A percentile compares a stretch with the other conserved stretches of the same genome.
phyloP scores from a whole-genome alignment of 2,888 invertebrate genomes.

The Sphaeridia pumilis region DNA sequence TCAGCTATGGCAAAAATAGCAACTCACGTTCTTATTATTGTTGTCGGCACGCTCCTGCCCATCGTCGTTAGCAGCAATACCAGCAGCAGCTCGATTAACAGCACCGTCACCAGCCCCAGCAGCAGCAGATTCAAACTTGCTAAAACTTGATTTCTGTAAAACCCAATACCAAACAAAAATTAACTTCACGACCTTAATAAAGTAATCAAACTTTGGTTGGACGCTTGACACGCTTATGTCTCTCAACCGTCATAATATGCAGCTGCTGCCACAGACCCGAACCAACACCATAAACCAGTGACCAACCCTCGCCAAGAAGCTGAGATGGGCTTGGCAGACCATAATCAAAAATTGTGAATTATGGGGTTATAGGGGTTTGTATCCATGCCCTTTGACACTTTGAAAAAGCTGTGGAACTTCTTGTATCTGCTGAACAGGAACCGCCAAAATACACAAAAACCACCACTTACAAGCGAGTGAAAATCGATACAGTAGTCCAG shows the following conservation, averaged over 20 bases:
- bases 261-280: too few relatives aligned
- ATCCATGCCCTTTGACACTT: too few relatives aligned
- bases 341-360: too few relatives aligned
- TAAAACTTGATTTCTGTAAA: slow-evolving; percentile 62
- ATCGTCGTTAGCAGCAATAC: slow-evolving; percentile 2
- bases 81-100: too few relatives aligned
- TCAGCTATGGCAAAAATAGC: neutral
- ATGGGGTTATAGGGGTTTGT: too few relatives aligned
- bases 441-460: neutral
- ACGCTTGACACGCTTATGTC: too few relatives aligned
- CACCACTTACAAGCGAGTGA: slow-evolving; percentile 15
- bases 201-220: too few relatives aligned
- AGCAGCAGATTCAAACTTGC: slow-evolving; percentile 56
- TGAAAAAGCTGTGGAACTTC: too few relatives aligned
- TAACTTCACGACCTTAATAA: neutral
- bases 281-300: too few relatives aligned
- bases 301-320: too few relatives aligned
- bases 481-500: slow-evolving; percentile 17
- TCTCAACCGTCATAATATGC: too few relatives aligned
- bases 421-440: neutral
- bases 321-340: too few relatives aligned
- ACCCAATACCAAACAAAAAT: slow-evolving; percentile 3
- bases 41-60: slow-evolving; percentile 10
- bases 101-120: slow-evolving; percentile 52
- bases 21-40: slow-evolving; percentile 13